These are phyloP conservation scores for Nasua narica DNA, from an alignment of 2,797 vertebrate genomes.

Conservation along the genomic window DNA sequence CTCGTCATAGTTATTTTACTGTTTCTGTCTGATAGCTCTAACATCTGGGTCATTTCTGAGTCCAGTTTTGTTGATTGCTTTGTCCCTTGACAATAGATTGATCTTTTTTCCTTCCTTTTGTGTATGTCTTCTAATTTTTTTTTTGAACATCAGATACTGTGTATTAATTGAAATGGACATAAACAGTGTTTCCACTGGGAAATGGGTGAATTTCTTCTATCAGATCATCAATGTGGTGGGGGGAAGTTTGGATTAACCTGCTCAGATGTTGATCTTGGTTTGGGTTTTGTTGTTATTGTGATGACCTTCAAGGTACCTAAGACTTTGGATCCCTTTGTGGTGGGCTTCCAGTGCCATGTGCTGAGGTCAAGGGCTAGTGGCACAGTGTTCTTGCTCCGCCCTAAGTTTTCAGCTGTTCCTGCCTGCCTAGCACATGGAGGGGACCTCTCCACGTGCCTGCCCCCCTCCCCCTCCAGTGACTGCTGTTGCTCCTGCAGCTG, in stretches of 20 bases:
- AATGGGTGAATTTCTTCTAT: neutral
- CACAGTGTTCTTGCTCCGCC: neutral
- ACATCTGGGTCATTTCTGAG: neutral
- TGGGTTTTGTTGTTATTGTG: neutral
- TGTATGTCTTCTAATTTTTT: neutral
- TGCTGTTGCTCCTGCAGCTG: neutral
- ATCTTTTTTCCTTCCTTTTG: neutral
- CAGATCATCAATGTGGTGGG: neutral
- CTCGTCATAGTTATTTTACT: neutral
- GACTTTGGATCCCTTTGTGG: neutral
- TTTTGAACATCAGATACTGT: neutral
- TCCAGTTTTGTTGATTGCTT: neutral
- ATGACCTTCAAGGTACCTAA: neutral
- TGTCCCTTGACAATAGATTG: neutral
- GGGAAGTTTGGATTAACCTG: neutral
- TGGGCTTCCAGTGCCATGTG: neutral
- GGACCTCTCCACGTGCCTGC: rapidly evolving
- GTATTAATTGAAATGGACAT: neutral
- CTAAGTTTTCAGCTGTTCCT: neutral
- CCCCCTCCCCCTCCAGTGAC: neutral
- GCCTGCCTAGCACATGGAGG: rapidly evolving
- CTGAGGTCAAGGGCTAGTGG: too few species aligned
- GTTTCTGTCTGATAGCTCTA: neutral
- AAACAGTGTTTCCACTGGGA: neutral
- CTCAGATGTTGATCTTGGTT: neutral